Base-by-base conservation (phyloP, 2,113 vertebrate genomes). In the Percina caprodes region DNA sequence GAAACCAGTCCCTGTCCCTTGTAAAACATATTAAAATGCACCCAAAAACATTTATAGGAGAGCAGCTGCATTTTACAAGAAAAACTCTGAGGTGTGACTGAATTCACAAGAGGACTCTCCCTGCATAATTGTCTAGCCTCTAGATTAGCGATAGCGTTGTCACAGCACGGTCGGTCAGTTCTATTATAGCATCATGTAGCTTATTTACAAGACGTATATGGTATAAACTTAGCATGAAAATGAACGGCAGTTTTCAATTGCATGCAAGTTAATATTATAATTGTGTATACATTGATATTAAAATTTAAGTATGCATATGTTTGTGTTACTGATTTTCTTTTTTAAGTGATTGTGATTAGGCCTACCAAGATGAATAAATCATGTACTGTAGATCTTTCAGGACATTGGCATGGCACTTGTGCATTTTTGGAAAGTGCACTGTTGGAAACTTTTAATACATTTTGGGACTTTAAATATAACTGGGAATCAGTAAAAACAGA, bases 21-120 rank as follows among this genome's bases (percentile, higher is more conserved):
- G 24, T 24, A 3, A 49, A 49, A 46, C 51, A 24, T 30, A 26
- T 65, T 13, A 26, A 46, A 62, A 55, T 3, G 4, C 11, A 66
- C 1, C 7, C 4, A 23, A 18, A 24, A 52, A 66, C 12, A 19
- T 1, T 6, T 19, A 7, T 61, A 55, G 4, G 21, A 52, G 4
- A 3, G 10, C 35, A 4, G 23, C 52, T 23, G 26, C 3, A 7
- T 63, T n/a, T 23, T 30, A 9, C 3, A 5, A 35, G 35, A 48
- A 62, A 71, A 8, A 48, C 39, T 33, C 39, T 70, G 51, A 78
- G 30, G n/a, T 56, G 35, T 45, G 48, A 33, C 30, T 71, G 45
- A 14, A 16, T 67, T 74, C 66, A 74, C 33, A 19, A 62, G 48
- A 68, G 33, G 61, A 18, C 30, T 75, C 60, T 63, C 65, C 30